Conservation (phyloP, 2,888 invertebrate species). For the Acleris holmiana region DNA sequence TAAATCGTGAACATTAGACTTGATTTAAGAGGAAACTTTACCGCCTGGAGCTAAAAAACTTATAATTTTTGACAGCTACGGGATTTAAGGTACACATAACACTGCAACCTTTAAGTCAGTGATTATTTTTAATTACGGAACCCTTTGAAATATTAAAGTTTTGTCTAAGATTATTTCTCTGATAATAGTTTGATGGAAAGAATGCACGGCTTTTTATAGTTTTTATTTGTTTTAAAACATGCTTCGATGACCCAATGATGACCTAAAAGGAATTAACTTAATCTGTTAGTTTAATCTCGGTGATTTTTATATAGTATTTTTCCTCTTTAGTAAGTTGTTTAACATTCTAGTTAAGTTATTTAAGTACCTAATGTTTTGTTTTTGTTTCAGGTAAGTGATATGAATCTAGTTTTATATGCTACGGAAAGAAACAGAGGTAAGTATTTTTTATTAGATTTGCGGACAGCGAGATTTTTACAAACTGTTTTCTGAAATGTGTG, state of each 20-base stretch:
- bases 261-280: constrained; percentile 16
- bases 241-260: constrained; percentile 21
- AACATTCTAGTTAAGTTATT: background rate
- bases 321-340: background rate
- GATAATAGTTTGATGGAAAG: constrained; percentile 33
- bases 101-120: too few species aligned
- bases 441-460: background rate
- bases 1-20: too few species aligned
- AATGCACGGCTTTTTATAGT: constrained; percentile 6
- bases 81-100: too few species aligned
- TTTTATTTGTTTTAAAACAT: constrained; percentile 12
- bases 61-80: too few species aligned
- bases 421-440: constrained; percentile 24
- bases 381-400: constrained; percentile 43
- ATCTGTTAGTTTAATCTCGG: constrained; percentile 18
- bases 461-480: too few species aligned
- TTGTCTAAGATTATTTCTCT: constrained; percentile 22
- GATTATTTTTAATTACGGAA: constrained; percentile 1
- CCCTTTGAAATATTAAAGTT: constrained; percentile 3
- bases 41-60: too few species aligned
- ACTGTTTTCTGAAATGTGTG: too few species aligned
- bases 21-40: too few species aligned
- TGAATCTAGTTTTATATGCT: constrained; percentile 17
- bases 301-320: background rate
- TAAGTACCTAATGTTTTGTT: constrained; percentile 1